phyloP scores from a whole-genome alignment of 2,113 vertebrate species.

The Onychorhynchus coronatus region DNA sequence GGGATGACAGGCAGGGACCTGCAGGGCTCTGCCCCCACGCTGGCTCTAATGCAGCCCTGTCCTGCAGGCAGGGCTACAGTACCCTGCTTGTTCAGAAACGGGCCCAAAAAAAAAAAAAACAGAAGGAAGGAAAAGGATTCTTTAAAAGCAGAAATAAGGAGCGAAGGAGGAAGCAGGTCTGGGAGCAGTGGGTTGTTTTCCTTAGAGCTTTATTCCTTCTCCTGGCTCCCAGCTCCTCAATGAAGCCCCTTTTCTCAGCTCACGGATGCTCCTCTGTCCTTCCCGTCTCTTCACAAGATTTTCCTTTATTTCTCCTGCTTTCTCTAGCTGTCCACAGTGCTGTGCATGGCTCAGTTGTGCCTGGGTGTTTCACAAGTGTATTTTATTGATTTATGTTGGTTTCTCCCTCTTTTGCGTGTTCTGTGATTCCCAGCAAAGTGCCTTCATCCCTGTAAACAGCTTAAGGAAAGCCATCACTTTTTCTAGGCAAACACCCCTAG shows the following conservation, averaged over 20 bases:
- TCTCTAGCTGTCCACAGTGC: fast-evolving
- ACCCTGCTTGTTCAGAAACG: slow-evolving; percentile 78
- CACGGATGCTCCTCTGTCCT: background rate
- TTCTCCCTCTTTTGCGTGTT: background rate
- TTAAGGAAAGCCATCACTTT: background rate
- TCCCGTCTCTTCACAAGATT: background rate
- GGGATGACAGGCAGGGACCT: slow-evolving; percentile 77
- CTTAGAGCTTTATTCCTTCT: slow-evolving; percentile 29
- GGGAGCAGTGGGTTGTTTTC: slow-evolving; percentile 2
- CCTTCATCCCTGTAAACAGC: background rate
- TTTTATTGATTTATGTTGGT: fast-evolving
- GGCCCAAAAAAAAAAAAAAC: background rate
- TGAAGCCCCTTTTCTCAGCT: background rate
- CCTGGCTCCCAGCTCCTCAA: background rate
- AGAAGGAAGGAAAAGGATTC: slow-evolving; percentile 36
- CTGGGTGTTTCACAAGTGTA: background rate
- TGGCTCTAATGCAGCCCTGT: slow-evolving; percentile 78
- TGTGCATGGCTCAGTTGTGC: fast-evolving
- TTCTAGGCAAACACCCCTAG: background rate
- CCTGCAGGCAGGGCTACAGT: slow-evolving; percentile 76
- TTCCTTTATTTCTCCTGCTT: fast-evolving
- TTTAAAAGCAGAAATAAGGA: slow-evolving; percentile 50
- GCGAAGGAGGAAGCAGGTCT: background rate
- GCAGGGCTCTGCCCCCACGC: slow-evolving; percentile 76
- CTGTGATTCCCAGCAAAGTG: fast-evolving